A percentile compares a stretch with the other conserved stretches of the same genome.
These are phyloP conservation scores for Dasyprocta punctata DNA, from an alignment of 2,113 vertebrate genomes.

Conservation along the genomic window DNA sequence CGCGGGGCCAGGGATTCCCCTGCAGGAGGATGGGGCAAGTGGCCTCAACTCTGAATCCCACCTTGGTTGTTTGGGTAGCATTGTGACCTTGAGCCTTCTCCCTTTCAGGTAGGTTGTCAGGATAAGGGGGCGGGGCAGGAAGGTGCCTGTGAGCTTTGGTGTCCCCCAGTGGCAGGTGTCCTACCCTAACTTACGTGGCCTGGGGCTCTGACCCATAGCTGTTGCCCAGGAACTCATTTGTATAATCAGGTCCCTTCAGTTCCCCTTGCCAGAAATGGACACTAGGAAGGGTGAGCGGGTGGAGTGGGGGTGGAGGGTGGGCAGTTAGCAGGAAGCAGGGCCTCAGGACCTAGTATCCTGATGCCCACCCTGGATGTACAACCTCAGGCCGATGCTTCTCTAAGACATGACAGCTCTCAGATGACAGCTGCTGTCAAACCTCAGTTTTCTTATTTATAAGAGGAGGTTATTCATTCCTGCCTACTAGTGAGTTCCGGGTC, in stretches of 20 bases:
- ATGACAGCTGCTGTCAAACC: background rate
- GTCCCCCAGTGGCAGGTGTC: background rate
- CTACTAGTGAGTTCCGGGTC: background rate
- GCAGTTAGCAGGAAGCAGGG: background rate
- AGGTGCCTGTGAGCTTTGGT: background rate
- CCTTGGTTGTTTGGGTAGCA: background rate
- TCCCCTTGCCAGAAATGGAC: background rate
- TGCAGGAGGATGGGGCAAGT: background rate
- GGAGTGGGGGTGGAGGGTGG: background rate
- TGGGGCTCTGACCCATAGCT: background rate
- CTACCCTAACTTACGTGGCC: background rate
- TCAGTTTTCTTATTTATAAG: background rate
- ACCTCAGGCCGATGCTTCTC: background rate
- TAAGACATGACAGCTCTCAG: background rate
- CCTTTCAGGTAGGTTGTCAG: background rate
- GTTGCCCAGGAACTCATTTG: background rate
- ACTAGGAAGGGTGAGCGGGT: background rate
- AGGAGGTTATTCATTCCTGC: background rate
- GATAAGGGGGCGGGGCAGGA: background rate
- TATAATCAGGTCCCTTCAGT: background rate
- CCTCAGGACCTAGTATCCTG: background rate
- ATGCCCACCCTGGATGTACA: background rate
- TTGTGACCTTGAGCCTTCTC: slow-evolving; percentile 60
- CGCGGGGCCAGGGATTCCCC: background rate
- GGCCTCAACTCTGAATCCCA: background rate